Conservation (phyloP, 2,888 invertebrate genomes). For the Acleris literana region DNA sequence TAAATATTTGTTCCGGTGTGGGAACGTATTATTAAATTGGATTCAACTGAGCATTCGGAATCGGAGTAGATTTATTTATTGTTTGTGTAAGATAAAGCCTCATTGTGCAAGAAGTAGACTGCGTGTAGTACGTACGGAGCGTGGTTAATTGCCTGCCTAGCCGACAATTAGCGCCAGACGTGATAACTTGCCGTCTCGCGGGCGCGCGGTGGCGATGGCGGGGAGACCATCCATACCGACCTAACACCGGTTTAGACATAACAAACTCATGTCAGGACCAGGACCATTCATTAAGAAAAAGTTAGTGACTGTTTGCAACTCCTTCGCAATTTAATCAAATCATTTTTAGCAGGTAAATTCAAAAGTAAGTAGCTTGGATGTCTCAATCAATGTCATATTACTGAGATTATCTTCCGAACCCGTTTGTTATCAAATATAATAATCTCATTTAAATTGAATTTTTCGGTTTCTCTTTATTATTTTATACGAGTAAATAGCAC, state of each 20-base stretch:
- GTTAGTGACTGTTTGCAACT: no score
- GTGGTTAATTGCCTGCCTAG: constrained; percentile 65
- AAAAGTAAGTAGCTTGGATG: no score
- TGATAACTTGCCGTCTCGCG: constrained; percentile 65
- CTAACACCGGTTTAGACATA: neutral
- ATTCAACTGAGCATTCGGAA: constrained; percentile 6
- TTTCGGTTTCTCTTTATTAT: no score
- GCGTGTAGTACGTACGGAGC: constrained; percentile 48
- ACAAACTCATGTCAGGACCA: neutral
- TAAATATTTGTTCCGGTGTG: constrained; percentile 22
- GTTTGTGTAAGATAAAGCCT: constrained; percentile 25
- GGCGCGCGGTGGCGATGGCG: neutral
- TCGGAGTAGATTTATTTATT: constrained; percentile 19
- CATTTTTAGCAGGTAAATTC: no score
- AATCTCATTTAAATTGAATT: no score
- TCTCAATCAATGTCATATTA: no score
- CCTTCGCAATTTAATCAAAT: no score
- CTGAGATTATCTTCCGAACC: no score
- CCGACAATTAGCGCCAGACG: constrained; percentile 72
- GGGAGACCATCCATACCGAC: neutral
- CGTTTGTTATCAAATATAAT: no score
- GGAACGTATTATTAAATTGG: constrained; percentile 18
- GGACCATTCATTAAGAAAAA: no score
- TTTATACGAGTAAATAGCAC: no score
- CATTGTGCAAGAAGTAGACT: neutral